Evolutionary conservation across 2,113 vertebrate species (phyloP).

Genomic region (Triplophysa tibetana): DNA sequence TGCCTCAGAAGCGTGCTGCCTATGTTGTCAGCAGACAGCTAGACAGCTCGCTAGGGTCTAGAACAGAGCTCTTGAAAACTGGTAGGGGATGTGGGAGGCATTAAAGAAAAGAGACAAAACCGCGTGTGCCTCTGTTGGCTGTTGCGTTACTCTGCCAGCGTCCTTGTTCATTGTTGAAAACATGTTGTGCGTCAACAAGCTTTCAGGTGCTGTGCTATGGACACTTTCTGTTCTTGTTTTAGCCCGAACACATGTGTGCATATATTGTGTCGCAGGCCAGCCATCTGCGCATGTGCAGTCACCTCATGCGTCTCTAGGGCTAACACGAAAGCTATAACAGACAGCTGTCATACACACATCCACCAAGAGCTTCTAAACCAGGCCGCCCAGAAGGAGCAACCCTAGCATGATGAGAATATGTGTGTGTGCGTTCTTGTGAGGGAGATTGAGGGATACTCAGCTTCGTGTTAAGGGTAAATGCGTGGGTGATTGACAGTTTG

Average conservation of each 20-base stretch:
- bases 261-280: neutral
- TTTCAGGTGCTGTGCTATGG: neutral
- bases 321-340: neutral
- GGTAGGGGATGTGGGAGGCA: neutral
- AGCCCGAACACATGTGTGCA: neutral
- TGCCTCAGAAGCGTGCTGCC: neutral
- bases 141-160: neutral
- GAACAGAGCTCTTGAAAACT: neutral
- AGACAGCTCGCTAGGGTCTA: conserved; percentile 28
- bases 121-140: neutral
- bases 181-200: neutral
- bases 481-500: conserved; percentile 23
- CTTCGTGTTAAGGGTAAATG: neutral
- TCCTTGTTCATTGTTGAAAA: neutral
- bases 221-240: neutral
- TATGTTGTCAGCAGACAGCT: conserved; percentile 5
- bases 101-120: conserved; percentile 5
- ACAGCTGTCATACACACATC: conserved; percentile 16
- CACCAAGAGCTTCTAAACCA: neutral
- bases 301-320: neutral
- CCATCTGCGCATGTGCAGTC: neutral
- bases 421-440: neutral
- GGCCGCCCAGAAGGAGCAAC: neutral
- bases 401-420: neutral
- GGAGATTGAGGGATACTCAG: conserved; percentile 2